Conservation (phyloP, 2,797 vertebrate species). For the Simalia tracyae region DNA sequence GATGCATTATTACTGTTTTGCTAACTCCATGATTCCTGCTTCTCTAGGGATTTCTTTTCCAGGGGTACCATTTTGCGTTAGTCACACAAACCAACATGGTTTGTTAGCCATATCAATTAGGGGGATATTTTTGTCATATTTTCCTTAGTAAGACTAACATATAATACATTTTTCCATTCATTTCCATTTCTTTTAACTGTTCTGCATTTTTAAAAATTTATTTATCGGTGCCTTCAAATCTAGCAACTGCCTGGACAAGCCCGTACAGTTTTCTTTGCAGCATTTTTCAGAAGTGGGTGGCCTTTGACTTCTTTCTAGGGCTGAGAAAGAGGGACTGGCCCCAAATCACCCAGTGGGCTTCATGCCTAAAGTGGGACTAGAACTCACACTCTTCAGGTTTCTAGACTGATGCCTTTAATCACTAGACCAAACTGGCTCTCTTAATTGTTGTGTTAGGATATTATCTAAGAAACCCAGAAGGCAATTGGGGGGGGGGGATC, state of each 20-base stretch:
- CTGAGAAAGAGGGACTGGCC: not conserved
- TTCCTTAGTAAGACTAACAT: slow-evolving; percentile 41
- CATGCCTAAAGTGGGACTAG: not conserved
- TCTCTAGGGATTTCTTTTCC: not conserved
- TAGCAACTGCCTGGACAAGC: not conserved
- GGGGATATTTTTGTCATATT: slow-evolving; percentile 32
- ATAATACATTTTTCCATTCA: not conserved
- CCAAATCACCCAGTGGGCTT: not conserved
- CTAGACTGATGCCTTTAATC: not conserved
- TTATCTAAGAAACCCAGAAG: slow-evolving; percentile 2
- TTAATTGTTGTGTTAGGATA: slow-evolving; percentile 21
- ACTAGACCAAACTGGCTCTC: not conserved
- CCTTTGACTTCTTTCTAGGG: not conserved
- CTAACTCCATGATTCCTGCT: not conserved
- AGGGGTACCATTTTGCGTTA: not conserved
- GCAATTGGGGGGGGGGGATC: not conserved
- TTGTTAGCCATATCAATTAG: slow-evolving; percentile 27
- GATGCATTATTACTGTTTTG: not conserved
- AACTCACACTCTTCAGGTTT: not conserved
- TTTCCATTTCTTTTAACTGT: slow-evolving; percentile 6
- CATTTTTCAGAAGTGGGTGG: not conserved
- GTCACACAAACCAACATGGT: not conserved
- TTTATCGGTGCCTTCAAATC: not conserved
- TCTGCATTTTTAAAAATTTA: not conserved
- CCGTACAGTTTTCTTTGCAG: not conserved